Percentiles rank a stretch among this genome's conserved stretches.
Conservation (phyloP, 2,797 vertebrate genomes). For the Echeneis naucrates region DNA sequence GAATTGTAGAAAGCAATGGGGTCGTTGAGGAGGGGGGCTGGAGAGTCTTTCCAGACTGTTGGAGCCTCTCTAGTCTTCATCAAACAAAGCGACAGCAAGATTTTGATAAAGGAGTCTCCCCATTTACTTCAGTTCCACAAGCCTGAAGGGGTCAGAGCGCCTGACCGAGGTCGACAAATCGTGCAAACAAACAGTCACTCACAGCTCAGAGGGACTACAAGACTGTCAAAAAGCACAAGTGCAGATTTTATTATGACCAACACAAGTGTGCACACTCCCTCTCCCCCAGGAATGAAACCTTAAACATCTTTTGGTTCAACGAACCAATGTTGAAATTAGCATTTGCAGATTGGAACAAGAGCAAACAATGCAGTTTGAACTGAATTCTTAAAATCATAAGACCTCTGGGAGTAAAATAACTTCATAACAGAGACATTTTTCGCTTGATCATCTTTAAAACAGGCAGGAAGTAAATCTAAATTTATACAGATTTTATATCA, state of each 20-base stretch:
- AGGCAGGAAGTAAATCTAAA: too few relatives aligned
- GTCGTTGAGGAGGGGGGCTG: neutral
- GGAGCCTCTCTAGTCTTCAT: slow-evolving; percentile 69
- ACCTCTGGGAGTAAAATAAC: too few relatives aligned
- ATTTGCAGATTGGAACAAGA: too few relatives aligned
- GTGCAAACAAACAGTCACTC: slow-evolving; percentile 10
- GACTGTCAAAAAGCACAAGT: neutral
- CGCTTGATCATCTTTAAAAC: neutral
- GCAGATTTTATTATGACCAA: neutral
- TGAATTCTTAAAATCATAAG: too few relatives aligned
- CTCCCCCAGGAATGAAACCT: too few relatives aligned
- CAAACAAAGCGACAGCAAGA: slow-evolving; percentile 69
- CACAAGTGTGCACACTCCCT: neutral
- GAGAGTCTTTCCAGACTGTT: slow-evolving; percentile 59
- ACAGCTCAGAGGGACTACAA: neutral
- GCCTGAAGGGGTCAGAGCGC: slow-evolving; percentile 42
- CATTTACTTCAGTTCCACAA: slow-evolving; percentile 34
- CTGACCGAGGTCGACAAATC: slow-evolving; percentile 38
- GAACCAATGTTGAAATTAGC: neutral
- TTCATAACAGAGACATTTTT: too few relatives aligned
- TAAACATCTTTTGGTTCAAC: too few relatives aligned
- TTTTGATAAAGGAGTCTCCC: slow-evolving; percentile 29
- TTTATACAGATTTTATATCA: too few relatives aligned
- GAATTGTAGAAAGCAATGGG: slow-evolving; percentile 31
- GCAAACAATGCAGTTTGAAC: too few relatives aligned